Evolutionary conservation across 2,888 invertebrate species (phyloP).

Genomic region (Tinea semifulvella): DNA sequence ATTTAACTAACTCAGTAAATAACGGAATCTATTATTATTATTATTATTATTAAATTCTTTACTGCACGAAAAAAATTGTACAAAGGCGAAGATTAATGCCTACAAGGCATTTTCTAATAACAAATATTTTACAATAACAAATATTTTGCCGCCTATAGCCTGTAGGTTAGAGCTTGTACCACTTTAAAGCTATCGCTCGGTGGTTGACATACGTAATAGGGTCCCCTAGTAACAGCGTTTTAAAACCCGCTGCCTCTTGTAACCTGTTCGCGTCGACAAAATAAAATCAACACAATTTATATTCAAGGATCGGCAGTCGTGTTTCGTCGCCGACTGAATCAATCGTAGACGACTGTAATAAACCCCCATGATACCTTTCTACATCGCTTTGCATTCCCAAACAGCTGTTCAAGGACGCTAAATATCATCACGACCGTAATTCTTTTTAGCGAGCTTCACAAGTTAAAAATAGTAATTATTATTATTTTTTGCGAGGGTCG

Average conservation of each 20-base stretch:
- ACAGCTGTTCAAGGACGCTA: background rate
- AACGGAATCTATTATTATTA: too few species aligned
- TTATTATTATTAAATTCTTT: too few species aligned
- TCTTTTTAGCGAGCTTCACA: too few species aligned
- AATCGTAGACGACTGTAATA: slow-evolving; percentile 24
- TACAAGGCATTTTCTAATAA: too few species aligned
- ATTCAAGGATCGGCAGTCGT: slow-evolving; percentile 40
- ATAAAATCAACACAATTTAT: slow-evolving; percentile 45
- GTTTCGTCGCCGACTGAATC: slow-evolving; percentile 47
- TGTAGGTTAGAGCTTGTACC: background rate
- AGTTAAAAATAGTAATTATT: too few species aligned
- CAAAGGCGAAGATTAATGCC: too few species aligned
- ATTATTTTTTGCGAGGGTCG: too few species aligned
- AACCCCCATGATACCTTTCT: slow-evolving; percentile 2
- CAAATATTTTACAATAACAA: too few species aligned
- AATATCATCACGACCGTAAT: too few species aligned
- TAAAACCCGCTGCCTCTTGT: background rate
- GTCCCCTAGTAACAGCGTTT: background rate
- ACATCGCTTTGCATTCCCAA: background rate
- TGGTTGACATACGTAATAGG: background rate
- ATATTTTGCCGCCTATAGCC: background rate
- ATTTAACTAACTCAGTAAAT: too few species aligned
- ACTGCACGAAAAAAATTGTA: too few species aligned
- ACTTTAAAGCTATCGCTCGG: background rate
- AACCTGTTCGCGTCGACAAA: slow-evolving; percentile 27